Base-by-base conservation (phyloP, 2,113 vertebrate species). In the Circaetus cinerascens region DNA sequence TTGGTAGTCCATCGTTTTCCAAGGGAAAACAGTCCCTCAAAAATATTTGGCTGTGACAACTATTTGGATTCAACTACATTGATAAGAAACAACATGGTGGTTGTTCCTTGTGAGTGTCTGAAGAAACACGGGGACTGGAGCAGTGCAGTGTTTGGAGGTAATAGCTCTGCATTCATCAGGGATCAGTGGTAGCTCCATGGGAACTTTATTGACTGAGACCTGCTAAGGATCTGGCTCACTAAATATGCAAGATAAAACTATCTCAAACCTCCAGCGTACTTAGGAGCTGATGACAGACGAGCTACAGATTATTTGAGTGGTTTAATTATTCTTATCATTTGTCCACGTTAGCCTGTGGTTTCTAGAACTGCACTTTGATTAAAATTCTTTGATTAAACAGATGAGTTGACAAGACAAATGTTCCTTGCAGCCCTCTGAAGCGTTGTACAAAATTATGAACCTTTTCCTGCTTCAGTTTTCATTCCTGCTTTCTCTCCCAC, bases 301-400 rank as follows among this genome's bases (percentile, higher is more conserved):
- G 34, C 72, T 80, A 48, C 79, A 40, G 43, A 57, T 95, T 90
- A 83, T 69, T 62, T 88, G 92, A 92, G 64, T 67, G 56, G 51
- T 81, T 94, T 95, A 92, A 95, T 97, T 84, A 77, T 84, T 95
- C 53, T 77, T 93, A 48, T 53, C 8, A 4, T 92, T 96, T 95
- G 72, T 92, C 69, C 59, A 78, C 1, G 17, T 86, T 88, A 88
- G 60, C 76, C 64, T 76, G 66, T 85, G 51, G 64, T 93, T 96
- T 96, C 87, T 75, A 64, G 73, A 94, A 48, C 69, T 91, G 51
- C n/a, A 68, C 75, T 88, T 83, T 57, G 85, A 97, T 95, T 95
- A 90, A 86, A 92, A 51, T 77, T 88, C 46, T 92, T 88, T 89
- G 86, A 91, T 95, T 92, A 89, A 93, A 59, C 30, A 91, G 76